phyloP scores from a whole-genome alignment of 2,113 vertebrate genomes.

The Caretta caretta region DNA sequence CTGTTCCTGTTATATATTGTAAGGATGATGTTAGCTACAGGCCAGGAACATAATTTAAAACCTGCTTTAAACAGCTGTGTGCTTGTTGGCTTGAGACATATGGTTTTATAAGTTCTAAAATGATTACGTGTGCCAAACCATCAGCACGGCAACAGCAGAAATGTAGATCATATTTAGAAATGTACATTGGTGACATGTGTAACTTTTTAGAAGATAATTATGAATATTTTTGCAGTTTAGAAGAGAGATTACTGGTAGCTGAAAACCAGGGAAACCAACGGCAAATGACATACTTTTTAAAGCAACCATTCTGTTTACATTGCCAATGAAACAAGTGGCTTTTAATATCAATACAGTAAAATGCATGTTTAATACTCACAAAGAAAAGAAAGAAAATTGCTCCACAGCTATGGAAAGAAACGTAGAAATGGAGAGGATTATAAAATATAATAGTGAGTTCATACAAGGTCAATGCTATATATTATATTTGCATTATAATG shows the following conservation, averaged over 20 bases:
- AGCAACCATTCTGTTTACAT: neutral
- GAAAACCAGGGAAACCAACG: neutral
- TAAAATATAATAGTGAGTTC: neutral
- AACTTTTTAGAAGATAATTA: neutral
- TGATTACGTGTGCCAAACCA: neutral
- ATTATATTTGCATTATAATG: neutral
- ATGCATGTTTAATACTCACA: neutral
- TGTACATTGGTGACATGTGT: neutral
- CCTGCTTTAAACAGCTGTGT: conserved; percentile 15
- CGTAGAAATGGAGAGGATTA: neutral
- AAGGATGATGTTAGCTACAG: neutral
- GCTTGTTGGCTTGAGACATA: neutral
- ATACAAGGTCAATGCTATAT: neutral
- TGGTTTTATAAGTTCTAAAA: neutral
- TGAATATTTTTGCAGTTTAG: neutral
- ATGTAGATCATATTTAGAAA: neutral
- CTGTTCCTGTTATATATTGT: neutral
- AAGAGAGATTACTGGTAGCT: neutral
- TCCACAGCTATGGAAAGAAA: neutral
- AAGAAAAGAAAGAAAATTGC: neutral
- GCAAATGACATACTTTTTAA: neutral
- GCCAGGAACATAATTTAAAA: conserved; percentile 16
- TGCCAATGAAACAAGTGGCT: neutral
- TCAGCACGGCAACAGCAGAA: neutral
- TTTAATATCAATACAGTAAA: conserved; percentile 7